Percentiles rank a stretch among this genome's conserved stretches.
phyloP scores from a whole-genome alignment of 2,888 invertebrate species.

The Tetragonisca angustula region DNA sequence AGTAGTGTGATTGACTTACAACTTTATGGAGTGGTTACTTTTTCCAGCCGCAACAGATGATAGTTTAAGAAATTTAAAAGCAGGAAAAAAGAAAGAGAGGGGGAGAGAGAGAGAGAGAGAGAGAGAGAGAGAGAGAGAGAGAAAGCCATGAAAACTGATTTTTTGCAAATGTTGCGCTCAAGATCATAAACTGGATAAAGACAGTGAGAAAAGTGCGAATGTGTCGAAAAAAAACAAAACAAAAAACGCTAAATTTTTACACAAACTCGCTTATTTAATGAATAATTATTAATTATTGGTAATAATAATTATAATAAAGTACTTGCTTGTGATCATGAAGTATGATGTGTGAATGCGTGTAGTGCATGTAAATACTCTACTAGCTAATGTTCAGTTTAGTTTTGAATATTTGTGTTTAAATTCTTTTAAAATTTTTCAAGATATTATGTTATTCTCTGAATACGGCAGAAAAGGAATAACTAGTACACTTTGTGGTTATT shows the following conservation, averaged over 20 bases:
- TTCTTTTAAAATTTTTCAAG: conserved; percentile 11
- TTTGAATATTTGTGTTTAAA: conserved; percentile 16
- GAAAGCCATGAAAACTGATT: conserved; percentile 61
- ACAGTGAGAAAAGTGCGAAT: conserved; percentile 67
- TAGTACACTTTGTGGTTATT: conserved; percentile 36
- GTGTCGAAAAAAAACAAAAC: conserved; percentile 49
- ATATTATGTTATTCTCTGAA: conserved; percentile 39
- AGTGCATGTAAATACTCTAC: conserved; percentile 69
- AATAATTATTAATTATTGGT: conserved; percentile 75
- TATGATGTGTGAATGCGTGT: conserved; percentile 72
- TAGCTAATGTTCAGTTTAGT: conserved; percentile 60
- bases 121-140: conserved; percentile 2
- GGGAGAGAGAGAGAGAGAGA: too few species aligned
- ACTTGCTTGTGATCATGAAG: conserved; percentile 75
- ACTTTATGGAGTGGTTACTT: conserved; percentile 69
- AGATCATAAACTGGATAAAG: conserved; percentile 59
- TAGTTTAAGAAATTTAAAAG: conserved; percentile 65
- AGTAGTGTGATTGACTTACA: conserved; percentile 69
- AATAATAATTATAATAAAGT: conserved; percentile 73
- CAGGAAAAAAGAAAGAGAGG: not conserved
- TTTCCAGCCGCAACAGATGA: conserved; percentile 70
- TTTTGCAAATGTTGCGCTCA: conserved; percentile 67
- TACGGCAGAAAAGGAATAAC: conserved; percentile 24
- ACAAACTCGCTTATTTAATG: conserved; percentile 81
- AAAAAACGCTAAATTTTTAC: conserved; percentile 78